phyloP scores from a whole-genome alignment of 2,113 vertebrate species.

The Corvus moneduloides region DNA sequence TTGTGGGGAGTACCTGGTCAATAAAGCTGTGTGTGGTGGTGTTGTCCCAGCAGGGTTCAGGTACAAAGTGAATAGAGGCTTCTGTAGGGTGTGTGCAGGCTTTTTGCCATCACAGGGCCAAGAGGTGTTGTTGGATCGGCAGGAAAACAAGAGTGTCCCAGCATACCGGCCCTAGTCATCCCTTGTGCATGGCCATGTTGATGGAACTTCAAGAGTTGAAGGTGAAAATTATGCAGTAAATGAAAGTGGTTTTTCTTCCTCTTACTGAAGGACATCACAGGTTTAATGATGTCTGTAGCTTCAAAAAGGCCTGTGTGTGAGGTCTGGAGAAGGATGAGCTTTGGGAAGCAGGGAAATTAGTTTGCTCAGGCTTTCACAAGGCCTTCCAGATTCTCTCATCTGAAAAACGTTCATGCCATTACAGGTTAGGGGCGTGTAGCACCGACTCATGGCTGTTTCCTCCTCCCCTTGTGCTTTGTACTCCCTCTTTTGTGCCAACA shows the following conservation, averaged over 20 bases:
- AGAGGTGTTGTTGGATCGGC: neutral
- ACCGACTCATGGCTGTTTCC: accelerated
- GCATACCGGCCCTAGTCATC: neutral
- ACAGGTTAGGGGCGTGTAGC: neutral
- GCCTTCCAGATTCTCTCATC: neutral
- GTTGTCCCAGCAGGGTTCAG: neutral
- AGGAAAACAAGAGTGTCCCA: neutral
- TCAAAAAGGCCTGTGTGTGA: neutral
- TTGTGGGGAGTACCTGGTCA: neutral
- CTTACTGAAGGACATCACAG: neutral
- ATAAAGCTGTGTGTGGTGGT: neutral
- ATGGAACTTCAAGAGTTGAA: neutral
- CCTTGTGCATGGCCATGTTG: neutral
- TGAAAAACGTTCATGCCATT: neutral
- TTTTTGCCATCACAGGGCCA: neutral
- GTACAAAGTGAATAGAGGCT: neutral
- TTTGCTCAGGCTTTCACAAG: neutral
- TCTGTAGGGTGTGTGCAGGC: neutral
- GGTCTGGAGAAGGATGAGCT: neutral
- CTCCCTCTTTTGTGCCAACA: neutral
- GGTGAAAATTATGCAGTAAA: neutral
- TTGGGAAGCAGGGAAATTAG: neutral
- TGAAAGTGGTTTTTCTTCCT: neutral
- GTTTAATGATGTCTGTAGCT: neutral
- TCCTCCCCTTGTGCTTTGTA: neutral